Percentiles rank a stretch among this genome's conserved stretches.
Evolutionary conservation across 1,140 invertebrate species (phyloP).

Genomic region (Drosophila pseudoananassae): DNA sequence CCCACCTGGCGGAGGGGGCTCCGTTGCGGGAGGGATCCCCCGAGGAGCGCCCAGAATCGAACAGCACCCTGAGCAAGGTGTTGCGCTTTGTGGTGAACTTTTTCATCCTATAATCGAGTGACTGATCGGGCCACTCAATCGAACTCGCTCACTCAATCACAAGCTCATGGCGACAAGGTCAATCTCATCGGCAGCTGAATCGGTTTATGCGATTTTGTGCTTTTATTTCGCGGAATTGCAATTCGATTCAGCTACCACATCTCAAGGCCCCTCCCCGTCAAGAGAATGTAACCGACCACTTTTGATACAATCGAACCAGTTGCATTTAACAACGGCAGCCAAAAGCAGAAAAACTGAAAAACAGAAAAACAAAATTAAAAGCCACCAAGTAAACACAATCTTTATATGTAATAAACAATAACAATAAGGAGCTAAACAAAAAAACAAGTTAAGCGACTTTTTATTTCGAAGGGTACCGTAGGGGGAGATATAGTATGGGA

Average conservation of each 20-base stretch:
- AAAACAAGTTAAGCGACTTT: slow-evolving; percentile 72
- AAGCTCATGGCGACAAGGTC: slow-evolving; percentile 40
- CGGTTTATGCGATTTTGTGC: slow-evolving; percentile 9
- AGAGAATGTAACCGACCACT: slow-evolving; percentile 68
- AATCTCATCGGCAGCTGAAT: slow-evolving; percentile 29
- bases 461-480: slow-evolving; percentile 6
- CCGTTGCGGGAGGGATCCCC: slow-evolving; percentile 21
- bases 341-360: slow-evolving; percentile 24
- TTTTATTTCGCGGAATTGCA: slow-evolving; percentile 65
- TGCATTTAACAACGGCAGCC: slow-evolving; percentile 42
- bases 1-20: slow-evolving; percentile 34
- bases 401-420: slow-evolving; percentile 64
- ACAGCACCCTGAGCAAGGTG: slow-evolving; percentile 66
- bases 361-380: slow-evolving; percentile 27
- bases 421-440: slow-evolving; percentile 41
- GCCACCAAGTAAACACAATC: slow-evolving; percentile 45
- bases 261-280: slow-evolving; percentile 55
- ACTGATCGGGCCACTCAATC: background rate
- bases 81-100: slow-evolving; percentile 72
- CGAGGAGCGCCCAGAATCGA: slow-evolving; percentile 50
- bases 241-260: slow-evolving; percentile 50
- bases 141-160: slow-evolving; percentile 5
- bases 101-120: slow-evolving; percentile 54
- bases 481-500: slow-evolving; percentile 21
- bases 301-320: slow-evolving; percentile 51